Evolutionary conservation across 2,888 invertebrate genomes (phyloP), one percentile per base, ranked within the genome.

Genomic region (Hypolimnas misippus): DNA sequence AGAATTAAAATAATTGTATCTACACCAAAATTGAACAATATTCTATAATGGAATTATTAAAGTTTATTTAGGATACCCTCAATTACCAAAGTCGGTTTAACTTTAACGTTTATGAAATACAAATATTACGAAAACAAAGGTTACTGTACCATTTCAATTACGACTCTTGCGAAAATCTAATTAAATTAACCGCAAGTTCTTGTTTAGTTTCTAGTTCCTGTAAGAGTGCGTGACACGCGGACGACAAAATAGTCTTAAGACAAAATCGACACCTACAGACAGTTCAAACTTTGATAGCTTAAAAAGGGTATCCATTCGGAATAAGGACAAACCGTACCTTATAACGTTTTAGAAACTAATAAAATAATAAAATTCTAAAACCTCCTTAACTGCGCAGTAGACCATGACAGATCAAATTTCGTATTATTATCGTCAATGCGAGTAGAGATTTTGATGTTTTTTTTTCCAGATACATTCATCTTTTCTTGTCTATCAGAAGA

Each of bases 141-240:
- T 49, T 14, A 14, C 14, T 29, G 14, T 29, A 49, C 29, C 16
- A 29, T 49, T 49, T 49, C 49, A 49, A 49, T 49, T 49, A 49
- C 29, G 21, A 29, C 29, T 21, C 21, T 49, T 49, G 29, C 8
- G 49, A 14, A 49, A 49, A 29, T 49, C 19, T 49, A 7, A 46
- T 46, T 21, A 46, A 14, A 29, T 49, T 29, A 49, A 49, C 49
- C 16, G 14, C 49, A 49, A 49, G 14, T 49, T 29, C 29, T 7
- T 8, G 46, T 7, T 49, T 29, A 49, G 29, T 21, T 12, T 21
- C 19, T 46, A 12, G 21, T 14, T 49, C 14, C 49, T 29, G 8
- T 49, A 25, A 6, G 49, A 14, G 5, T 21, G 12, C 2, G 40
- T 40, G 5, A 12, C 44, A 46, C 44, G 21, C 3, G 19, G 19